A percentile compares a stretch with the other conserved stretches of the same genome.
Conservation (phyloP, 2,888 invertebrate species). For the Macroteleia sp. region DNA sequence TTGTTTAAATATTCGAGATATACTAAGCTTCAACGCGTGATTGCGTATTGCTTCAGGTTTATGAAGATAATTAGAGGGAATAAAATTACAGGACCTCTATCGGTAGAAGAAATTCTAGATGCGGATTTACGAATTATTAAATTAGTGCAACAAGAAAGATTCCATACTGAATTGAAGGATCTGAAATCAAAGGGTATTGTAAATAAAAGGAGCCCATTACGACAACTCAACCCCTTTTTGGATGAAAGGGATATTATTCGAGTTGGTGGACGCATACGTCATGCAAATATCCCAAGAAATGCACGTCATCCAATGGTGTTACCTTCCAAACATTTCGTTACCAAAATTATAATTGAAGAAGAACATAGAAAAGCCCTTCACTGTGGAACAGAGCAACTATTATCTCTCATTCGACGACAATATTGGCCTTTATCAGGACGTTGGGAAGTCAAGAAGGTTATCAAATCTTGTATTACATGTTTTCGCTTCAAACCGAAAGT, state of each 20-base stretch:
- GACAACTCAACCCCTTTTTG: conserved; percentile 7
- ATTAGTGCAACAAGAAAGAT: conserved; percentile 7
- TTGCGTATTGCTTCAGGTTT: conserved; percentile 18
- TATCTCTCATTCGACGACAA: conserved; percentile 1
- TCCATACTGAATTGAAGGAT: conserved; percentile 1
- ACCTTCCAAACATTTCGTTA: conserved; percentile 3
- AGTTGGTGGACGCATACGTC: conserved; percentile 9
- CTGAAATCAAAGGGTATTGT: background rate
- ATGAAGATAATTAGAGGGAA: background rate
- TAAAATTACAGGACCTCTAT: background rate
- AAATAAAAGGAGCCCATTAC: background rate
- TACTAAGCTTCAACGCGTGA: conserved; percentile 20
- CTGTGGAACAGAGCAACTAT: conserved; percentile 7
- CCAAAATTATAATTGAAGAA: conserved; percentile 2
- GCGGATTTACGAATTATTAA: conserved; percentile 8
- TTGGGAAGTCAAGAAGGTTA: conserved; percentile 26
- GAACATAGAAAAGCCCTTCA: background rate
- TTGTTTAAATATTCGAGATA: conserved; percentile 8
- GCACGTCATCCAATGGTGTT: conserved; percentile 17
- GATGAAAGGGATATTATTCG: conserved; percentile 2
- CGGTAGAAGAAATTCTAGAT: conserved; percentile 2
- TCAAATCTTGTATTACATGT: conserved; percentile 32
- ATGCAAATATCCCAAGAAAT: conserved; percentile 2
- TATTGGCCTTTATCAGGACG: conserved; percentile 25
- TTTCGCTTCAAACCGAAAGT: conserved; percentile 28